Evolutionary conservation across 2,888 invertebrate genomes (phyloP), one percentile per base, ranked within the genome.

Genomic region (Odontocerum albicorne): DNA sequence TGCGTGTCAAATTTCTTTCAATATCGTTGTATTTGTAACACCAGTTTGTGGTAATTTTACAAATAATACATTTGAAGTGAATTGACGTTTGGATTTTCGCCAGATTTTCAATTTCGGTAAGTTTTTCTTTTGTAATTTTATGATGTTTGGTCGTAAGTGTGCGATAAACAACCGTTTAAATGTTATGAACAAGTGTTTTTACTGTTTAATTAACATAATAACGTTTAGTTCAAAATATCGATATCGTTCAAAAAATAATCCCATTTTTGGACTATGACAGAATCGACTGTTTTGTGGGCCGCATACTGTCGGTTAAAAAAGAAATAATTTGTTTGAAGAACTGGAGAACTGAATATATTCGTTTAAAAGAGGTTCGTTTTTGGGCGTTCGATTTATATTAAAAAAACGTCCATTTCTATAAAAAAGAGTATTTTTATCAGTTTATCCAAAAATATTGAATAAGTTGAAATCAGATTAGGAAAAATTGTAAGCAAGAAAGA

Each of bases 201-300:
- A 31, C 10, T 10, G 31, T 2, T 3, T 12, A 31, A 31, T 10
- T 31, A n/a, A n/a, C n/a, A 31, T 12, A 31, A n/a, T 4, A 10
- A 31, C n/a, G 10, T 12, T 3, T 2, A 31, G 3, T 21, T 35
- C 33, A 40, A 44, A 44, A 44, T 51, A 44, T 44, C 51, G 44
- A 20, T 19, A 32, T 17, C 49, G 22, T 38, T n/a, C 47, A 47
- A 47, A 47, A 47, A 22, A 17, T 16, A 31, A 36, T 19, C 39
- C 51, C 51, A 51, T 43, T 51, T 51, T 44, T 51, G 44, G 51
- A 51, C 36, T 35, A 51, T 51, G 51, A 51, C 51, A 51, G 51
- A 33, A 42, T 33, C 32, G 50, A 16, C 27, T 27, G 27, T 33
- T 42, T 42, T 42, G 10, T 12, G 17, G 36, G 16, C 47, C 15